Conservation (phyloP, 1,140 invertebrate genomes). For the Megalonaias nervosa region DNA sequence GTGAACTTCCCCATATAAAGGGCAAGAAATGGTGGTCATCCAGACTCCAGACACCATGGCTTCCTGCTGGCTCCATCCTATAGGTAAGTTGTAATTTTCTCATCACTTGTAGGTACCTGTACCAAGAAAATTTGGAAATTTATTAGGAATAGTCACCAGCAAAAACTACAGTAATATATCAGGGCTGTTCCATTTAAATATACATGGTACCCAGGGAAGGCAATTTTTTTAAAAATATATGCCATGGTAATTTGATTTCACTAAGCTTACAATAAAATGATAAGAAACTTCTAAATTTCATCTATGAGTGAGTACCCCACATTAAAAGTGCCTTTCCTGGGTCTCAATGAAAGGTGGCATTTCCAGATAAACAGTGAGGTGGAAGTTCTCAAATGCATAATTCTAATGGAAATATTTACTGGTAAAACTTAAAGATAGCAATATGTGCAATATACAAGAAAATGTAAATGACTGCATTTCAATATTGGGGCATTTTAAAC, state of each 20-base stretch:
- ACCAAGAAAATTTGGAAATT: conserved; percentile 49
- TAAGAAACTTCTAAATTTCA: too few relatives aligned
- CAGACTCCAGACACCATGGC: conserved; percentile 97
- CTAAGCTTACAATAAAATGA: too few relatives aligned
- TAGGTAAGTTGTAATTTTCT: conserved; percentile 90
- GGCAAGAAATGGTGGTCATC: conserved; percentile 99
- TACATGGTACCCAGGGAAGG: too few relatives aligned
- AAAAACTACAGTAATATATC: background rate
- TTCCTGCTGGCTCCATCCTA: conserved; percentile 99
- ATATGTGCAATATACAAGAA: background rate
- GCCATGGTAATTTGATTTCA: too few relatives aligned
- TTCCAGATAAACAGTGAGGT: background rate
- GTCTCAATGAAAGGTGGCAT: background rate
- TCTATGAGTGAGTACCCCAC: too few relatives aligned
- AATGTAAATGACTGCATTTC: background rate
- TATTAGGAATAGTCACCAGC: background rate
- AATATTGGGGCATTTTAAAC: too few relatives aligned
- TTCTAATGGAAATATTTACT: background rate
- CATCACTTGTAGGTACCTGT: conserved; percentile 88
- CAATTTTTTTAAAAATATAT: too few relatives aligned
- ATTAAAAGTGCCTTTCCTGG: too few relatives aligned
- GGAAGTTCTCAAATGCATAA: background rate
- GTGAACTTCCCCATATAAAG: conserved; percentile 99
- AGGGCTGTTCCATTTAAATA: too few relatives aligned
- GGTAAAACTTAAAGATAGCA: background rate